phyloP scores from a whole-genome alignment of 1,140 invertebrate genomes.

The Linepithema humile region DNA sequence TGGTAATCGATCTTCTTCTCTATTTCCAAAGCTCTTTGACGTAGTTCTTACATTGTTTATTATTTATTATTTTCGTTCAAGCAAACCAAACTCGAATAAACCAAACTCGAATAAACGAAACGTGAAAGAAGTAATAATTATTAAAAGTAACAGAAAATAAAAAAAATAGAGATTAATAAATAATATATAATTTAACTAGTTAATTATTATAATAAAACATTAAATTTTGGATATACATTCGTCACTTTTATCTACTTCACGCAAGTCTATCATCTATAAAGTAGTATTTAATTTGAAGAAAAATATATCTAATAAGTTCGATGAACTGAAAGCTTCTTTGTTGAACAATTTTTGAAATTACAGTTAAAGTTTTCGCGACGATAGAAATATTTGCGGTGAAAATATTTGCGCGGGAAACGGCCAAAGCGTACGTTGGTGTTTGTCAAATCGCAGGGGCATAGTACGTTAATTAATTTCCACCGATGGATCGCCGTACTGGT shows the following conservation, averaged over 20 bases:
- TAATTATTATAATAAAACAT: background rate
- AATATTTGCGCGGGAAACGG: constrained; percentile 36
- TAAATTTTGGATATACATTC: no score
- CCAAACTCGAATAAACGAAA: background rate
- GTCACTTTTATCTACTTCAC: background rate
- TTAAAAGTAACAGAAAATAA: background rate
- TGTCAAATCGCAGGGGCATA: constrained; percentile 23
- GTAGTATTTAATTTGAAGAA: background rate
- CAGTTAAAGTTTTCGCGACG: background rate
- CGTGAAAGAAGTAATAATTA: background rate
- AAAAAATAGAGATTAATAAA: background rate
- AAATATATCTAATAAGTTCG: background rate
- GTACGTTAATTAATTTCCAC: constrained; percentile 41
- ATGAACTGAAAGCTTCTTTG: background rate
- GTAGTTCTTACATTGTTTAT: background rate
- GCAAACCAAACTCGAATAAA: background rate
- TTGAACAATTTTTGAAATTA: constrained; percentile 3
- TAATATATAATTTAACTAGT: no score
- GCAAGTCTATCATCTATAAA: background rate
- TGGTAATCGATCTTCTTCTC: constrained; percentile 8
- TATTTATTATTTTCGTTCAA: background rate
- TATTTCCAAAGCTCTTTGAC: background rate
- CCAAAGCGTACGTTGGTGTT: background rate
- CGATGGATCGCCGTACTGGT: constrained; percentile 16
- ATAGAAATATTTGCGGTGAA: background rate